Evolutionary conservation across 2,888 invertebrate genomes (phyloP).

Genomic region (Chironomus tentans): DNA sequence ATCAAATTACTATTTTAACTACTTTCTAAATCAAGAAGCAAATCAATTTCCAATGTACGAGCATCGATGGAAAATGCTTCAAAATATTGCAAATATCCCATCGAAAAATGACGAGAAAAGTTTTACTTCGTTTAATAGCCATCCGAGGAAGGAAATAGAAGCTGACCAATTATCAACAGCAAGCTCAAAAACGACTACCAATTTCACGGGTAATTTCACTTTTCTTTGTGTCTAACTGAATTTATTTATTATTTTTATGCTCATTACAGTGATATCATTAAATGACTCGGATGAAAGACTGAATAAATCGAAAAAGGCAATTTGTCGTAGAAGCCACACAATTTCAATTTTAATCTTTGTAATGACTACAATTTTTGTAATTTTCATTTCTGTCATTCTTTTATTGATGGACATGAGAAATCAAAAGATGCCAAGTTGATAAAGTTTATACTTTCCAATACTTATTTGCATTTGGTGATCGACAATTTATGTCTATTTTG

Average conservation of each 20-base stretch:
- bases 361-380: constrained; percentile 6
- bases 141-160: neutral
- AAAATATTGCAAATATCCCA: constrained; percentile 1
- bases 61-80: constrained; percentile 14
- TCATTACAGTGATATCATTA: neutral
- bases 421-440: constrained; percentile 15
- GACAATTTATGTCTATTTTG: too few relatives aligned
- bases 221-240: neutral
- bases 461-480: neutral
- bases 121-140: neutral
- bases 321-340: constrained; percentile 1
- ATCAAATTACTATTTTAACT: constrained; percentile 3
- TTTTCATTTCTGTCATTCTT: constrained; percentile 10
- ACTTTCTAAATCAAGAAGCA: neutral
- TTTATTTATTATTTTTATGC: neutral
- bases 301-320: constrained; percentile 14
- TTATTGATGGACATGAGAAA: constrained; percentile 10
- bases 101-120: neutral
- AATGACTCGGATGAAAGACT: constrained; percentile 18
- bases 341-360: constrained; percentile 6
- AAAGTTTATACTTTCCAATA: neutral
- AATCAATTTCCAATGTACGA: constrained; percentile 8
- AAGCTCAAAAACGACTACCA: constrained; percentile 9
- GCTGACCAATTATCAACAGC: neutral
- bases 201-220: constrained; percentile 10